Percentiles rank a stretch among this genome's conserved stretches.
Conservation (phyloP, 2,113 vertebrate genomes). For the Dascyllus trimaculatus region DNA sequence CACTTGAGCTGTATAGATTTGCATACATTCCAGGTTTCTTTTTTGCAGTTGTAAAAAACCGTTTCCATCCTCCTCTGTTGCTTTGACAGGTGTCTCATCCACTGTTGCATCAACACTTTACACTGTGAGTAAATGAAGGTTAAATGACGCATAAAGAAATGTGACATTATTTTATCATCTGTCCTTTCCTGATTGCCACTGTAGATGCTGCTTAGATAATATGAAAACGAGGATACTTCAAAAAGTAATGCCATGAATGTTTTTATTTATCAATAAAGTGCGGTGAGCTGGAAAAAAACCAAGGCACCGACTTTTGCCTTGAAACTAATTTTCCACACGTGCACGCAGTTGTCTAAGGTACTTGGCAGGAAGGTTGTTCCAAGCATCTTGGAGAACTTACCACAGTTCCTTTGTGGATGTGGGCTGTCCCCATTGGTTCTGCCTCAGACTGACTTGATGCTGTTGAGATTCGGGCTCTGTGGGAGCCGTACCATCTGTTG, state of each 20-base stretch:
- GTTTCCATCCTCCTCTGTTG: background rate
- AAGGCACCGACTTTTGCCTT: no score
- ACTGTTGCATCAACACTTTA: background rate
- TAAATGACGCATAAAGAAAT: conserved; percentile 38
- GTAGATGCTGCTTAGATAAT: conserved; percentile 3
- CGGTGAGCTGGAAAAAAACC: no score
- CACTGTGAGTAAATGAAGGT: background rate
- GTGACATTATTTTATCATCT: conserved; percentile 18
- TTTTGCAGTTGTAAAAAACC: conserved; percentile 2
- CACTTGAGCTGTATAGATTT: conserved; percentile 37
- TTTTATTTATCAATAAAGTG: no score
- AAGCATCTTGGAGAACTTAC: background rate
- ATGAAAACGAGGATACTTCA: no score
- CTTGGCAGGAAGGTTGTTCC: background rate
- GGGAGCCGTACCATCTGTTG: background rate
- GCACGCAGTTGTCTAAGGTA: no score
- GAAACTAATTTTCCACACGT: no score
- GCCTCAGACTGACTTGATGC: background rate
- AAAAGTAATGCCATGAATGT: no score
- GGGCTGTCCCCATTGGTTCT: background rate
- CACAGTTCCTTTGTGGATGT: background rate
- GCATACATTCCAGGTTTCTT: conserved; percentile 30
- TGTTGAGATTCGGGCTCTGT: background rate
- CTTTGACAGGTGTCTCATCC: conserved; percentile 22
- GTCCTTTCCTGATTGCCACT: background rate